These are phyloP conservation scores for Corythornis vintsioides DNA, from an alignment of 2,113 vertebrate species.

Conservation along the genomic window DNA sequence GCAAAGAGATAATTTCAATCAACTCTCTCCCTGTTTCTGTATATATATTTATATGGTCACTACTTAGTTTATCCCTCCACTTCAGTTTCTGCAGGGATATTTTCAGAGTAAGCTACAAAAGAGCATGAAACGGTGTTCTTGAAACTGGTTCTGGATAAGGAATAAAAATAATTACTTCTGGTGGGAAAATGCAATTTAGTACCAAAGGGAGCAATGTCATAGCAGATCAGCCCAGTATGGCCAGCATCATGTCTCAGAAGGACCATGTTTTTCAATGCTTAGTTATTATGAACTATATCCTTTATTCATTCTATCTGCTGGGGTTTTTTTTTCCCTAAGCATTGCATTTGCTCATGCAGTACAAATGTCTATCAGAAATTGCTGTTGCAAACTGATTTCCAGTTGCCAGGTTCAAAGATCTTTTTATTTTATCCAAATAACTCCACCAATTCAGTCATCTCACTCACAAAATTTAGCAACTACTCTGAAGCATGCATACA, in stretches of 20 bases:
- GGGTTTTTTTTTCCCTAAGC: not conserved
- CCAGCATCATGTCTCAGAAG: not conserved
- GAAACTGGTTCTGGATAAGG: not conserved
- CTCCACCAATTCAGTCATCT: slow-evolving; percentile 12
- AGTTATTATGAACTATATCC: not conserved
- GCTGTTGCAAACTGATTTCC: slow-evolving; percentile 14
- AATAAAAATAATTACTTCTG: not conserved
- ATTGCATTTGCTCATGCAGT: not conserved
- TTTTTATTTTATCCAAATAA: slow-evolving; percentile 34
- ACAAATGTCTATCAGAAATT: slow-evolving; percentile 26
- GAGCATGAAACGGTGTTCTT: not conserved
- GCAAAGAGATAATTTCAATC: not conserved
- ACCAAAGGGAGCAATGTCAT: not conserved
- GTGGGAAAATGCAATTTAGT: not conserved
- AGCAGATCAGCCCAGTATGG: not conserved
- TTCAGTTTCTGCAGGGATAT: not conserved
- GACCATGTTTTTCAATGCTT: not conserved
- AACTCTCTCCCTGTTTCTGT: not conserved
- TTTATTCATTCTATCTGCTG: not conserved
- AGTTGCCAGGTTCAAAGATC: not conserved
- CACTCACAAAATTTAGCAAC: not conserved
- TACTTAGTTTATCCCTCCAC: not conserved
- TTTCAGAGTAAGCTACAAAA: not conserved
- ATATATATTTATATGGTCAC: not conserved
- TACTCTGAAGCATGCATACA: not conserved